Base-by-base conservation (phyloP, 2,888 invertebrate genomes). In the Crematogaster levior region DNA sequence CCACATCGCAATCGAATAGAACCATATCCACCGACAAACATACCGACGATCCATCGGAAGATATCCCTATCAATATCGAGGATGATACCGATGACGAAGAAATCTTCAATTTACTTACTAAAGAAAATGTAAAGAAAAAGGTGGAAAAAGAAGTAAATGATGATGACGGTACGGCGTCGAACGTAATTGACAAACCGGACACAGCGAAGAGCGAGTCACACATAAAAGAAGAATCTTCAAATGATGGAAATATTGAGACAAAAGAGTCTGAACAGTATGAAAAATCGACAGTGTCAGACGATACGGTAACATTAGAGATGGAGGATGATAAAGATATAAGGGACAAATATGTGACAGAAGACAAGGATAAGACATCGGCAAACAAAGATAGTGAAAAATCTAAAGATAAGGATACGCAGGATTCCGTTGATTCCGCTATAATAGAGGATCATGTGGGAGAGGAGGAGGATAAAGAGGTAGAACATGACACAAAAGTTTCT, bases 41-140 rank as follows among this genome's bases (percentile, higher is more conserved):
- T 3, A 9, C 12, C 1, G 80, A 86, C 15, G 80, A 86, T 46
- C 56, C 56, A 3, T 53, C 27, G 3, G 87, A 87, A 3, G 24
- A 48, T 4, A 53, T 82, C 7, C 9, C 1, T 15, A 79, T 84
- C 27, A 61, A 21, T 3, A 9, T 85, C 12, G 43, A 34, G 21
- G 81, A 88, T 4, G 85, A 87, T 21, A 77, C 87, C 9, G 85
- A 88, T 10, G 86, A 88, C 3, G 87, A 88, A 30, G 27, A 77
- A 15, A 18, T 30, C 12, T 40, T 34, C 0, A 37, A 4, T 51
- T 12, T 51, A 48, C 1, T 12, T 1, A 34, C 7, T 34, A 12
- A 34, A 30, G 6, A 65, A 51, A 40, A 24, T 1, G 21, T 7
- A 48, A 27, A 34, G 5, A 18, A 34, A 24, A 37, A 48, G 1